Evolutionary conservation across 2,797 vertebrate species (phyloP), one percentile per base, ranked within the genome.

Genomic region (Oreortyx pictus): DNA sequence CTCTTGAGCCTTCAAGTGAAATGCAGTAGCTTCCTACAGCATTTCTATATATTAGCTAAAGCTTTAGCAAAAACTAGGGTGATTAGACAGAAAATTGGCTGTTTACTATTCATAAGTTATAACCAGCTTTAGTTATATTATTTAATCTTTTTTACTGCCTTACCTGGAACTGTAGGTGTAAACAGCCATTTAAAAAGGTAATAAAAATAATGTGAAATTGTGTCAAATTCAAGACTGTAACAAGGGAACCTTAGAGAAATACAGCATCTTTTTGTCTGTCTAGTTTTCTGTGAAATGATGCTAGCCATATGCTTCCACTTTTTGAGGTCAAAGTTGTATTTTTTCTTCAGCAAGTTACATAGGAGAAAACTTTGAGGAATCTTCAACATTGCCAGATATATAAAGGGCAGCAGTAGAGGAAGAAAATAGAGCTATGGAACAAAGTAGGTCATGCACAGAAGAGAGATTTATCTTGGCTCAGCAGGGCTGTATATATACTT

Each of bases 231-330:
- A 56, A 49, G 61, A 47, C 20, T 82, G 50, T 89, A 62, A 54
- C 73, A 0, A 0, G 64, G 67, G 41, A 25, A 44, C 43, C 74
- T 85, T 92, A 80, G 46, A 87, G 91, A 93, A 94, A 71, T 60
- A 66, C 3, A 19, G 22, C 39, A 43, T 92, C 93, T 92, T 93
- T 94, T 92, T 84, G 66, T 80, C 73, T 82, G 27, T 83, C 72
- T 87, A 25, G 84, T 91, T 92, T 94, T 95, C 68, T 78, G 88
- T 85, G 82, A 92, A 96, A 95, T 95, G 29, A 93, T 73, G 86
- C 76, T 76, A 82, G 52, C 18, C 96, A 97, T 96, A 92, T 97
- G 96, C 92, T 97, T 97, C 95, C 89, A 94, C 93, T 97, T 97
- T 91, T 64, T 90, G 71, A 87, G 94, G 94, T 95, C 92, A 96